These are phyloP conservation scores for Agriopis marginaria DNA, from an alignment of 2,888 invertebrate genomes.

Conservation along the genomic window DNA sequence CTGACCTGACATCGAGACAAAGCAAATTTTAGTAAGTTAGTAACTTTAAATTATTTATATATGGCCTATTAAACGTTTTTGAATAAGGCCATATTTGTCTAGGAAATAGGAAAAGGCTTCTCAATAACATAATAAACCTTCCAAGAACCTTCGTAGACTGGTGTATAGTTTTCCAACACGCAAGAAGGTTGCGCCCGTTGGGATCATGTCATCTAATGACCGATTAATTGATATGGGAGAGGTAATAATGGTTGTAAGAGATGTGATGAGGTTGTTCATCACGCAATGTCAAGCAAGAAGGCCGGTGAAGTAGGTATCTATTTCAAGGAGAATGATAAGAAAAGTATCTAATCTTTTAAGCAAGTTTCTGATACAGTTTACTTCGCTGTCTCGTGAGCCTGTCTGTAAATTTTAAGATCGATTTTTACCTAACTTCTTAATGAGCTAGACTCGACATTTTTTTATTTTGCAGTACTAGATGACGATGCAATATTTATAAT, in stretches of 20 bases:
- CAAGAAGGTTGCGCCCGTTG: constrained; percentile 36
- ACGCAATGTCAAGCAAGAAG: constrained; percentile 32
- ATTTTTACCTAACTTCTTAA: too few species aligned
- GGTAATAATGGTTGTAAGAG: constrained; percentile 30
- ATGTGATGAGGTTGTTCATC: constrained; percentile 25
- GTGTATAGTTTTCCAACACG: constrained; percentile 26
- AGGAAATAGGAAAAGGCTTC: constrained; percentile 1
- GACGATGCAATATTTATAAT: too few species aligned
- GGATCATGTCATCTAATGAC: constrained; percentile 40
- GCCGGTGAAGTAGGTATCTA: neutral
- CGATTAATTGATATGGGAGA: constrained; percentile 30
- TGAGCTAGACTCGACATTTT: too few species aligned
- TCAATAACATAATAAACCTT: neutral
- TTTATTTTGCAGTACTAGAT: too few species aligned
- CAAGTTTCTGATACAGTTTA: too few species aligned
- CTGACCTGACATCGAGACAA: neutral
- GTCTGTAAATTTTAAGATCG: too few species aligned
- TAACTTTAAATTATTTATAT: too few species aligned
- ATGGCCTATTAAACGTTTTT: neutral
- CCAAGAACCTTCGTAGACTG: neutral
- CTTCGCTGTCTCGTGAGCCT: too few species aligned
- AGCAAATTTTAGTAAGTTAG: neutral
- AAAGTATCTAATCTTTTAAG: too few species aligned
- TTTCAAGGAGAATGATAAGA: neutral
- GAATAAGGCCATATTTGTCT: neutral